These are phyloP conservation scores for Pherbina coryleti DNA, from an alignment of 2,888 invertebrate genomes.

Conservation along the genomic window DNA sequence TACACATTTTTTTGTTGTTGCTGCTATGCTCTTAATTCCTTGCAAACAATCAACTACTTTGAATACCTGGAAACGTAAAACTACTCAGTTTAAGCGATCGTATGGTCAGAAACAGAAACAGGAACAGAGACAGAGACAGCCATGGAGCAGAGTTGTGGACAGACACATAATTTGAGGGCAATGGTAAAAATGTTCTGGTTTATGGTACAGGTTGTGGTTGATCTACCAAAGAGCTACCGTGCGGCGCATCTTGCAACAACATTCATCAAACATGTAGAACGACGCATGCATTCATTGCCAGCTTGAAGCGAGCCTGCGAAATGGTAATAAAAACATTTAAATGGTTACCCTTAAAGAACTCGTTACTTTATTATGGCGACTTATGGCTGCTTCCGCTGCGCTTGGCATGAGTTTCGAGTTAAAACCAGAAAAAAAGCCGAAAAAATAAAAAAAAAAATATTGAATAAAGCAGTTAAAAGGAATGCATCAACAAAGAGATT, in stretches of 20 bases:
- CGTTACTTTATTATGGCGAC: neutral
- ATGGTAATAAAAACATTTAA: constrained; percentile 28
- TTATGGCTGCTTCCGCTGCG: neutral
- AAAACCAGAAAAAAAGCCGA: neutral
- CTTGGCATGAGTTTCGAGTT: constrained; percentile 6
- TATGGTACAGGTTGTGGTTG: constrained; percentile 1
- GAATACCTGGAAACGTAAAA: neutral
- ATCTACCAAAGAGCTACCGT: constrained; percentile 18
- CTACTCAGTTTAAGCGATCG: neutral
- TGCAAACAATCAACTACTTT: neutral
- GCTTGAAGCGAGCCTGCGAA: neutral
- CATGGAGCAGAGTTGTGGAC: neutral
- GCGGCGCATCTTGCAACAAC: neutral
- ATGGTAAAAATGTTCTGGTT: neutral
- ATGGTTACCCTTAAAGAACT: constrained; percentile 11
- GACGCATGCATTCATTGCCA: neutral
- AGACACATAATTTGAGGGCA: neutral
- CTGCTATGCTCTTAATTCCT: neutral
- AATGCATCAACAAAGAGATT: constrained; percentile 7
- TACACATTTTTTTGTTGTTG: neutral
- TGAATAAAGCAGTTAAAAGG: constrained; percentile 24
- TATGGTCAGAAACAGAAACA: too few relatives aligned
- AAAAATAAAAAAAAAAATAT: neutral
- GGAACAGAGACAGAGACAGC: neutral
- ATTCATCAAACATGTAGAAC: neutral